Evolutionary conservation across 2,113 vertebrate genomes (phyloP).

Genomic region (Stomatorhinus ivindoensis): DNA sequence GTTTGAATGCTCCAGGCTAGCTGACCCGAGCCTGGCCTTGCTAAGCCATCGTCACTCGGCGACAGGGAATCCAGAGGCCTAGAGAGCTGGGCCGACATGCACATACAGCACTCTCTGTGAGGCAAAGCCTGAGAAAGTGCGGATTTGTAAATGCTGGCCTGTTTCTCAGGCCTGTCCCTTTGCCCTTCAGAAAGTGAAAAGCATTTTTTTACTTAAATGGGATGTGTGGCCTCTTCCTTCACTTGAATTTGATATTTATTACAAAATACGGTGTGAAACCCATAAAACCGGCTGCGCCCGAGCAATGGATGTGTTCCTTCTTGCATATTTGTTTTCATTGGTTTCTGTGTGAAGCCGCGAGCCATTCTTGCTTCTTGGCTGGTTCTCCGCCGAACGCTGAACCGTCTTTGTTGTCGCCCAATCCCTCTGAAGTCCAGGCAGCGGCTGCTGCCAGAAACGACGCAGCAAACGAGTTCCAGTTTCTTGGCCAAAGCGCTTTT

Average conservation of each 20-base stretch:
- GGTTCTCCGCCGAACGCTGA: not conserved
- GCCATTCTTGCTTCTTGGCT: not conserved
- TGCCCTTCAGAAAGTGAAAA: not conserved
- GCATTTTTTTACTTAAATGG: not conserved
- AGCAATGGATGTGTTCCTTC: not conserved
- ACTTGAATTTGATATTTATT: not conserved
- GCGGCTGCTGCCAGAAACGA: not conserved
- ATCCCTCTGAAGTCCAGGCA: not conserved
- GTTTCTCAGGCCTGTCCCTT: not conserved
- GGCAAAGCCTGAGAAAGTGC: not conserved
- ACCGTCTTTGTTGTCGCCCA: not conserved
- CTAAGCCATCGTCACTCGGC: not conserved
- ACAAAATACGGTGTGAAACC: not conserved
- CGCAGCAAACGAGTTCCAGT: slow-evolving; percentile 40
- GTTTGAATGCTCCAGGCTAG: not conserved
- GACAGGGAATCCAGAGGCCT: not conserved
- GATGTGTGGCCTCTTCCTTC: not conserved
- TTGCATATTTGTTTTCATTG: not conserved
- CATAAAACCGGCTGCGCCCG: not conserved
- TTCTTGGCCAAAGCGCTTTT: slow-evolving; percentile 38
- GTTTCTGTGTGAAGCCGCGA: not conserved
- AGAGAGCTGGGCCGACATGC: not conserved
- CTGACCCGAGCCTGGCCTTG: not conserved
- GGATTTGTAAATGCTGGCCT: not conserved
- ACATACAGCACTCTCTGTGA: not conserved